Evolutionary conservation across 1,140 invertebrate species (phyloP), one percentile per base, ranked within the genome.

Genomic region (Gonatopus flavifemur): DNA sequence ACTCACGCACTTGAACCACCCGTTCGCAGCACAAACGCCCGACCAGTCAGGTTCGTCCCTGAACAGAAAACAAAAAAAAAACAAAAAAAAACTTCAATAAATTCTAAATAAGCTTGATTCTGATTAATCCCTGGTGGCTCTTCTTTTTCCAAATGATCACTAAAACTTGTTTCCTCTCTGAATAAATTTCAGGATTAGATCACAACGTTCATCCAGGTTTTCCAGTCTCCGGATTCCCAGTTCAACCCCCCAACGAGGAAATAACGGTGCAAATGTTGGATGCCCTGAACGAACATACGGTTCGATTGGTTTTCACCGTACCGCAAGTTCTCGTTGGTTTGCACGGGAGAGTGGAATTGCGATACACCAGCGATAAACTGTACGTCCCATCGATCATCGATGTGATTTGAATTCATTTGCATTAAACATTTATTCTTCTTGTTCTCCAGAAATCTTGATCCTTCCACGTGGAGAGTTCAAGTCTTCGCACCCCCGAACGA

Each of bases 401-500:
- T 20, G 6, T 32, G 20, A 30, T 22, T 40, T 24, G 4, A 30
- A 43, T 36, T 41, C 25, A 21, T 31, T 7, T n/a, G 21, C 9
- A 44, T 10, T 19, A 43, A 49, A 43, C 20, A 44, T 28, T 36
- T 21, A 0, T 30, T 21, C 3, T 39, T 21, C n/a, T 16, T 42
- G 3, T 22, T 35, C 1, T 43, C 4, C 53, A 88, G 88, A 16
- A 84, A 87, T 57, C 80, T 82, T 30, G 87, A 91, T 60, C 77
- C 85, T 3, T 78, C 83, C 8, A 82, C 83, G 1, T 94, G 91
- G 91, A 83, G 89, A 39, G 83, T 86, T 1, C 88, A 93, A 81
- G 85, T 90, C 10, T 92, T 93, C 65, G 88, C 90, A 0, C 88
- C 89, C n/a, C 86, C 86, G 13, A 85, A 88, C 52, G 90, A 89